Percentiles rank a stretch among this genome's conserved stretches.
Evolutionary conservation across 2,888 invertebrate genomes (phyloP).

Genomic region (Metacarcinus magister): DNA sequence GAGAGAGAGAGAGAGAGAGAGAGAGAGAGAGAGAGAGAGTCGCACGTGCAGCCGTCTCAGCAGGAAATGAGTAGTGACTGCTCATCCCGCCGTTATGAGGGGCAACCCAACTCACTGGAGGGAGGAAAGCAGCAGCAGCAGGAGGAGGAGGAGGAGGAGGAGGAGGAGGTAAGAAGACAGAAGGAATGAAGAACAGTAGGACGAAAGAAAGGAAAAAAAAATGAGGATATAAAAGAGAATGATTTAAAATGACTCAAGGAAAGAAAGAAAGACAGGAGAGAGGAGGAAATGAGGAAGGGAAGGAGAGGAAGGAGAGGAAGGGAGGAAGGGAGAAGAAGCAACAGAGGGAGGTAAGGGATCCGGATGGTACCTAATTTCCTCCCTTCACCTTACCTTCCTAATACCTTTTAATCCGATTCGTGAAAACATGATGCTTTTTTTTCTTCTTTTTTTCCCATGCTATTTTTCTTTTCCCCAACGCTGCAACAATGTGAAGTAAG

Average conservation of each 20-base stretch:
- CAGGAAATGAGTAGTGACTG: conserved; percentile 21
- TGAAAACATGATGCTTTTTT: neutral
- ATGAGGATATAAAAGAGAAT: no score
- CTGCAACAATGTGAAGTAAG: neutral
- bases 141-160: neutral
- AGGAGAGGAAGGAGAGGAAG: neutral
- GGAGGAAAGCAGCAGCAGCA: neutral
- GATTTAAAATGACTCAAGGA: no score
- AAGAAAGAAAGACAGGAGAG: neutral
- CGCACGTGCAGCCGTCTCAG: neutral
- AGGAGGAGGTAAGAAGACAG: neutral
- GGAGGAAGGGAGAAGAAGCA: neutral
- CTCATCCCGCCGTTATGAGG: neutral
- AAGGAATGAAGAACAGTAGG: neutral
- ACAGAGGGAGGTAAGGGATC: neutral
- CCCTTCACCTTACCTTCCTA: neutral
- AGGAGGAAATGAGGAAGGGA: neutral
- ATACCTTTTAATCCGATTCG: neutral
- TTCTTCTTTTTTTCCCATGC: neutral
- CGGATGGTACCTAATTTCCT: neutral
- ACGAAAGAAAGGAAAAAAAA: neutral
- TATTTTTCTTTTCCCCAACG: neutral
- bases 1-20: conserved; percentile 49
- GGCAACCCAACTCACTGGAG: neutral
- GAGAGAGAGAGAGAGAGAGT: conserved; percentile 50